These are phyloP conservation scores for Oryzias celebensis DNA, from an alignment of 2,113 vertebrate genomes.

Conservation along the genomic window DNA sequence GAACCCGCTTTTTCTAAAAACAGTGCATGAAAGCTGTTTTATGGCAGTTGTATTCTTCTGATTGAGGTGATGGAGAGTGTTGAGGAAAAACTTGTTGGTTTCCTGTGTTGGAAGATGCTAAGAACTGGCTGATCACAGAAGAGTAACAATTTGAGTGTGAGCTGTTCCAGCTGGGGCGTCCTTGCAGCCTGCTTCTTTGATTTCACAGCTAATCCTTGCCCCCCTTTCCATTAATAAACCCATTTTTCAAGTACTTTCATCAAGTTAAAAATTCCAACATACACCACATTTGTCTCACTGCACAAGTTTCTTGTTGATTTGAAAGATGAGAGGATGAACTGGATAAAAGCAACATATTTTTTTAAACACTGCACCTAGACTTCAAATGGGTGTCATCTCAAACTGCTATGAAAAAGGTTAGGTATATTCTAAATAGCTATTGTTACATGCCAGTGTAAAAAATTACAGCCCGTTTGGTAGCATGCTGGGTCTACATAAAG, in stretches of 20 bases:
- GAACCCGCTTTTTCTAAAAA: too few relatives aligned
- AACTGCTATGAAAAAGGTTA: too few relatives aligned
- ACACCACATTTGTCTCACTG: slow-evolving; percentile 60
- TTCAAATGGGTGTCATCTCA: neutral
- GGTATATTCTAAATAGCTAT: too few relatives aligned
- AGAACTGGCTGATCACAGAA: slow-evolving; percentile 46
- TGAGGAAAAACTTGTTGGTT: slow-evolving; percentile 24
- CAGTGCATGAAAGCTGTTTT: slow-evolving; percentile 3
- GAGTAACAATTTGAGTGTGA: slow-evolving; percentile 76
- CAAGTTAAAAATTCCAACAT: slow-evolving; percentile 44
- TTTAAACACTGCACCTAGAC: neutral
- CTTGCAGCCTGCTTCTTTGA: slow-evolving; percentile 72
- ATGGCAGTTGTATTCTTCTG: slow-evolving; percentile 2
- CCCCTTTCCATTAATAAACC: slow-evolving; percentile 18
- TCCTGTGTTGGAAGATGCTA: slow-evolving; percentile 40
- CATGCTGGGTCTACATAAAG: too few relatives aligned
- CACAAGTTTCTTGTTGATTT: slow-evolving; percentile 65
- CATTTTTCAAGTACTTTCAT: slow-evolving; percentile 15
- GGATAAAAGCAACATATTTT: slow-evolving; percentile 11
- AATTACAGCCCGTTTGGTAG: too few relatives aligned
- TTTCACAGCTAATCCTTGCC: slow-evolving; percentile 68
- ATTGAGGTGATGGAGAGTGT: slow-evolving; percentile 8
- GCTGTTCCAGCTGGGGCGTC: slow-evolving; percentile 71
- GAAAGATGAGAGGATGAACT: slow-evolving; percentile 46
- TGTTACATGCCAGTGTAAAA: too few relatives aligned